These are phyloP conservation scores for Nipponacmea schrenckii DNA, from an alignment of 2,888 invertebrate species.

Conservation along the genomic window DNA sequence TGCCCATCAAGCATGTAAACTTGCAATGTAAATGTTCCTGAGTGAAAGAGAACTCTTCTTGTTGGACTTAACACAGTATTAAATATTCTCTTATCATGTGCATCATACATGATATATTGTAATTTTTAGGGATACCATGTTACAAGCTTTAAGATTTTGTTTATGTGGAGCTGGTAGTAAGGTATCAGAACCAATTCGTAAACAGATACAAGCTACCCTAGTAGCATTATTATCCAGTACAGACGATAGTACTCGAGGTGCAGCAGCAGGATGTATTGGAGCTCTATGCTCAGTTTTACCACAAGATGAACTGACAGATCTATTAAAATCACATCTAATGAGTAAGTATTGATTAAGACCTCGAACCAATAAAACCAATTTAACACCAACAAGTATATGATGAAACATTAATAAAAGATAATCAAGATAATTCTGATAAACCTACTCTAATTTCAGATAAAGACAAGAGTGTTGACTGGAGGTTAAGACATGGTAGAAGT, in stretches of 20 bases:
- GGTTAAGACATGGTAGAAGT: slow-evolving; percentile 83
- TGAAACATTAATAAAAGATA: not conserved
- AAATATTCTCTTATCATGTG: no score
- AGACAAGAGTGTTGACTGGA: slow-evolving; percentile 73
- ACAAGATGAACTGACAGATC: slow-evolving; percentile 78
- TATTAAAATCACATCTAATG: slow-evolving; percentile 81
- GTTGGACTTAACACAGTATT: no score
- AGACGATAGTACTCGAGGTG: slow-evolving; percentile 84
- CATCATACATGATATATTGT: not conserved
- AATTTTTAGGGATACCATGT: slow-evolving; percentile 82
- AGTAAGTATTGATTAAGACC: slow-evolving; percentile 70
- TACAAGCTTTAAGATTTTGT: slow-evolving; percentile 88
- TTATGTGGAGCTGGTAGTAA: slow-evolving; percentile 87
- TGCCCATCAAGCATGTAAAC: no score
- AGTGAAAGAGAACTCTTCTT: no score
- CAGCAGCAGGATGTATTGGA: slow-evolving; percentile 90
- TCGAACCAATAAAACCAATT: not conserved
- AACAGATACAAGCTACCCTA: slow-evolving; percentile 74
- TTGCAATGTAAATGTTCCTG: no score
- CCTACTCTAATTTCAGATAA: slow-evolving; percentile 34
- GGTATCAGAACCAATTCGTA: slow-evolving; percentile 84
- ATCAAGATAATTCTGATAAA: not conserved
- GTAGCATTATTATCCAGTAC: slow-evolving; percentile 67
- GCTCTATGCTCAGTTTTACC: slow-evolving; percentile 81
- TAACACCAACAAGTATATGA: not conserved